Evolutionary conservation across 2,888 invertebrate genomes (phyloP).

Genomic region (Drosophila atroscutellata): DNA sequence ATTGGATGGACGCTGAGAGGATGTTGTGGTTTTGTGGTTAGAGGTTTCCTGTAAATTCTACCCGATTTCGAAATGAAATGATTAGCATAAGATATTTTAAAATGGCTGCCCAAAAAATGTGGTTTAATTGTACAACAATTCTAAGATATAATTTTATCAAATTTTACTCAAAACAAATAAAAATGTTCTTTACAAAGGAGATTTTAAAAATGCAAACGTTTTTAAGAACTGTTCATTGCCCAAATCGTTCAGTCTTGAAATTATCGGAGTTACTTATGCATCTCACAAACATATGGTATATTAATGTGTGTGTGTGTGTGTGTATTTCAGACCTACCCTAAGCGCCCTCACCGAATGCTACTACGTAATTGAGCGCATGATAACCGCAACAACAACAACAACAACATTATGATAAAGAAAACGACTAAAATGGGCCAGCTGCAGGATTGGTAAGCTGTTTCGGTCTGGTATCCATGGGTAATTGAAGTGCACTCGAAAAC

Average conservation of each 20-base stretch:
- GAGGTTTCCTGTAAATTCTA: background rate
- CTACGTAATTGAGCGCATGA: conserved; percentile 67
- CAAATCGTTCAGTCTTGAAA: background rate
- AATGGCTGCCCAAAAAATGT: background rate
- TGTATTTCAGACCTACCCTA: conserved; percentile 50
- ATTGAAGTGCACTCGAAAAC: conserved; percentile 82
- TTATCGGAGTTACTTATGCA: background rate
- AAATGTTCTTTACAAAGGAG: background rate
- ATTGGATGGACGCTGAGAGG: conserved; percentile 61
- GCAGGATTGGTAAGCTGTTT: conserved; percentile 26
- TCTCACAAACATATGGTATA: background rate
- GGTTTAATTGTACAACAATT: background rate
- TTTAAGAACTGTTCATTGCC: background rate
- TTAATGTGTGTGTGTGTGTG: background rate
- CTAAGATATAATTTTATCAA: background rate
- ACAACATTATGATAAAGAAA: conserved; percentile 27
- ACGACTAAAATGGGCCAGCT: conserved; percentile 44
- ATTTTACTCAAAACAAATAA: background rate
- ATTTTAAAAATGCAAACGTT: background rate
- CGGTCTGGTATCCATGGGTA: conserved; percentile 45
- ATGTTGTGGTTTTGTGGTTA: conserved; percentile 70
- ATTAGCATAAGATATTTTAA: conserved; percentile 24
- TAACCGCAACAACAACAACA: conserved; percentile 45
- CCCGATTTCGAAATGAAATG: conserved; percentile 9
- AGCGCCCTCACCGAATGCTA: conserved; percentile 27